Evolutionary conservation across 2,113 vertebrate genomes (phyloP).

Genomic region (Anoura caudifer): DNA sequence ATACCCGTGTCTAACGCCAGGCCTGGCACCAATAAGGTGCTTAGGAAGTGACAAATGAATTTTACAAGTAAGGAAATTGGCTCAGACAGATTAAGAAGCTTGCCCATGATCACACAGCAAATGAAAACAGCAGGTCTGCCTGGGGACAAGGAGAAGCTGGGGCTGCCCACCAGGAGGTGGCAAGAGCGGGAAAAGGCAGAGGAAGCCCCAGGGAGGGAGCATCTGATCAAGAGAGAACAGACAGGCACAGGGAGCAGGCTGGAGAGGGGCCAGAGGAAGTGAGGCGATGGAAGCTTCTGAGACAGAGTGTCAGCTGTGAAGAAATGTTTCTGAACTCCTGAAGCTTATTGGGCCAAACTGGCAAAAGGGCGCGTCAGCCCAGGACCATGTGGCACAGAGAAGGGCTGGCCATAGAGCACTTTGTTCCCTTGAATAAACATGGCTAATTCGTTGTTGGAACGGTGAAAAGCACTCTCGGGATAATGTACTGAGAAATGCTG

Average conservation of each 20-base stretch:
- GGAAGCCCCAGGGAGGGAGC: not conserved
- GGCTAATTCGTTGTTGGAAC: not conserved
- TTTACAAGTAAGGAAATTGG: not conserved
- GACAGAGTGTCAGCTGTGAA: not conserved
- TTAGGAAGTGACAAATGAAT: not conserved
- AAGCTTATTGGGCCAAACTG: not conserved
- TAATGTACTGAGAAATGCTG: not conserved
- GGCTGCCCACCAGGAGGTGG: not conserved
- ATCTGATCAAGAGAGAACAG: not conserved
- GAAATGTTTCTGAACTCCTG: slow-evolving; percentile 19
- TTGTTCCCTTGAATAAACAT: not conserved
- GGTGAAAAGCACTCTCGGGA: not conserved
- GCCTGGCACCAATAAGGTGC: not conserved
- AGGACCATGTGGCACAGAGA: not conserved
- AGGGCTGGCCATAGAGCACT: not conserved
- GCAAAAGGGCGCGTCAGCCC: fast-evolving
- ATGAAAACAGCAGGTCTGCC: not conserved
- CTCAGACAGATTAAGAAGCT: slow-evolving; percentile 5
- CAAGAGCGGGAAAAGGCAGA: not conserved
- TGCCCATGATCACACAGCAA: not conserved
- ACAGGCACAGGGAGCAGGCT: not conserved
- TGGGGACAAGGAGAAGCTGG: not conserved
- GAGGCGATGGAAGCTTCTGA: not conserved
- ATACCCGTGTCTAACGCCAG: not conserved
- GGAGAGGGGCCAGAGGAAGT: not conserved